A percentile compares a stretch with the other conserved stretches of the same genome.
These are phyloP conservation scores for Spatulosminthurus flaviceps DNA, from an alignment of 2,888 invertebrate species.

Conservation along the genomic window DNA sequence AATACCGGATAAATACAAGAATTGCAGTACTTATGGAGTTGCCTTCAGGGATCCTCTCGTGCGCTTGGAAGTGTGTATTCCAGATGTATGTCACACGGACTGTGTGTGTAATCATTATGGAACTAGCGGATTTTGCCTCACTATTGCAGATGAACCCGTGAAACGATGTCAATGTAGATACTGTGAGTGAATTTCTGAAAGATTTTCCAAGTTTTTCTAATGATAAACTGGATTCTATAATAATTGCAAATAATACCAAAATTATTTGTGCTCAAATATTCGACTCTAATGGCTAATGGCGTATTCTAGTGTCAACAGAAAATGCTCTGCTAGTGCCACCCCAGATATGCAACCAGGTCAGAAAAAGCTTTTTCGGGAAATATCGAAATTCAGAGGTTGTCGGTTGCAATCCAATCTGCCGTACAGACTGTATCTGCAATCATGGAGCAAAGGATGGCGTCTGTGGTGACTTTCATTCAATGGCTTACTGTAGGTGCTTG, in stretches of 20 bases:
- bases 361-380: background rate
- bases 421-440: conserved; percentile 10
- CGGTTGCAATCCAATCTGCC: conserved; percentile 1
- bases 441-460: conserved; percentile 11
- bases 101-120: background rate
- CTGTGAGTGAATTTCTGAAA: background rate
- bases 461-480: background rate
- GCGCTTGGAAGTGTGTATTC: background rate
- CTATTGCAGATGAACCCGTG: background rate
- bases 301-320: too few species aligned
- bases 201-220: background rate
- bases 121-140: background rate
- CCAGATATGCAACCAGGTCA: background rate
- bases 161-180: background rate
- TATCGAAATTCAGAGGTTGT: background rate
- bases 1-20: background rate
- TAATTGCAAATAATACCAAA: background rate
- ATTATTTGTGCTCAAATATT: background rate
- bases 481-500: conserved; percentile 4
- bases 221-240: background rate
- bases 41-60: background rate
- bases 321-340: background rate
- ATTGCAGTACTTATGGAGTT: background rate
- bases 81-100: background rate
- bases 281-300: too few species aligned